Base-by-base conservation (phyloP, 2,888 invertebrate species). In the Brachypalpus laphriformis region DNA sequence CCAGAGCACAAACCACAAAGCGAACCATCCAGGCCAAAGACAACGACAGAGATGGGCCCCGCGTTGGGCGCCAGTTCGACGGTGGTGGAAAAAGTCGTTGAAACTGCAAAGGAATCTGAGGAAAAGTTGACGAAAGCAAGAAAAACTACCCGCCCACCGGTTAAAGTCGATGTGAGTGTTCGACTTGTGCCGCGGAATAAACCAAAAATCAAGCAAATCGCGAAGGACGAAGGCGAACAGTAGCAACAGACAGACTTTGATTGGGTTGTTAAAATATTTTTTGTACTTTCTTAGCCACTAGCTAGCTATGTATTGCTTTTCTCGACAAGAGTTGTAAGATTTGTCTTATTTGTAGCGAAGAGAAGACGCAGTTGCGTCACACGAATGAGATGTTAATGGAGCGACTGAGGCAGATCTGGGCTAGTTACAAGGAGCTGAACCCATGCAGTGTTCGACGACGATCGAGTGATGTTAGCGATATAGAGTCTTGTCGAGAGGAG, bases 161-260 rank as follows among this genome's bases (percentile, higher is more conserved):
- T 96, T 88, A 96, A 95, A 93, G 94, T 96, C 92, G 96, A 96
- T 91, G 95, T 96, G 89, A 95, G 95, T 91, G 95, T 96, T 86
- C 95, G 95, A 91, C 93, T 96, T 91, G 94, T 95, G 91, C 95
- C 95, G 87, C 87, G 75, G n/a, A 70, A 45, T 85, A 95, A 95
- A 86, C 89, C 90, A 86, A 88, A 88, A 87, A 87, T 87, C 87
- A 89, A 88, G 88, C 87, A 86, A 75, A 25, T 54, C 65, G 49
- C 37, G 54, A 57, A 61, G 28, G 75, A 74, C 3, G 66, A 63
- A 42, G 66, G 28, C 65, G 66, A 81, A 20, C 37, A 47, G 45
- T 47, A 80, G 70, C 40, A 61, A 59, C 20, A 59, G 45, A 54
- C 18, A 63, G 22, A 75, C n/a, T 34, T 68, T 56, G 42, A 74